A percentile compares a stretch with the other conserved stretches of the same genome.
phyloP scores from a whole-genome alignment of 2,888 invertebrate species.

The Drosophila suboccidentalis region DNA sequence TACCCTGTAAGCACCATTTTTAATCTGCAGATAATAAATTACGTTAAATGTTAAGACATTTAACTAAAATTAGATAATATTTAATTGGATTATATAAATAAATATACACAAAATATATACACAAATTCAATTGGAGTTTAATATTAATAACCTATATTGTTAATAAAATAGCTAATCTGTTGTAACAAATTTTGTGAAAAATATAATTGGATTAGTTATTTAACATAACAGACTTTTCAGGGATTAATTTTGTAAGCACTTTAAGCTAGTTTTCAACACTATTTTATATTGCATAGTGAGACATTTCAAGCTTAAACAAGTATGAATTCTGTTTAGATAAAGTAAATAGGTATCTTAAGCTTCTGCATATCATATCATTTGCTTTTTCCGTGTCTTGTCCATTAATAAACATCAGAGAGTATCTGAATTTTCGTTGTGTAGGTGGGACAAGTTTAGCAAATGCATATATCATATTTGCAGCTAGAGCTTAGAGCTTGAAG shows the following conservation, averaged over 20 bases:
- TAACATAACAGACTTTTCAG: no score
- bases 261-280: no score
- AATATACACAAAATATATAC: not conserved
- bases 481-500: constrained; percentile 31
- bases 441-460: constrained; percentile 6
- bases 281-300: no score
- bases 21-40: no score
- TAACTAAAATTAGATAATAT: not conserved
- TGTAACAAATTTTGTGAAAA: no score
- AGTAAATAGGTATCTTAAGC: not conserved
- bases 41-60: no score
- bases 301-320: not conserved
- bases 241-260: no score
- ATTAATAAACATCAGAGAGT: constrained; percentile 11
- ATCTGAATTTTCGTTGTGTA: constrained; percentile 15
- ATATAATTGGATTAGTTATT: no score
- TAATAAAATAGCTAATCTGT: not conserved
- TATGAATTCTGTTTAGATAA: not conserved
- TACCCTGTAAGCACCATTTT: not conserved
- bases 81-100: not conserved
- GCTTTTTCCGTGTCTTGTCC: not conserved
- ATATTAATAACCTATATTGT: not conserved
- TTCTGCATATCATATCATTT: not conserved
- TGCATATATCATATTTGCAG: constrained; percentile 49
- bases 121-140: not conserved